Evolutionary conservation across 2,888 invertebrate species (phyloP), one percentile per base, ranked within the genome.

Genomic region (Amphipoea oculea): DNA sequence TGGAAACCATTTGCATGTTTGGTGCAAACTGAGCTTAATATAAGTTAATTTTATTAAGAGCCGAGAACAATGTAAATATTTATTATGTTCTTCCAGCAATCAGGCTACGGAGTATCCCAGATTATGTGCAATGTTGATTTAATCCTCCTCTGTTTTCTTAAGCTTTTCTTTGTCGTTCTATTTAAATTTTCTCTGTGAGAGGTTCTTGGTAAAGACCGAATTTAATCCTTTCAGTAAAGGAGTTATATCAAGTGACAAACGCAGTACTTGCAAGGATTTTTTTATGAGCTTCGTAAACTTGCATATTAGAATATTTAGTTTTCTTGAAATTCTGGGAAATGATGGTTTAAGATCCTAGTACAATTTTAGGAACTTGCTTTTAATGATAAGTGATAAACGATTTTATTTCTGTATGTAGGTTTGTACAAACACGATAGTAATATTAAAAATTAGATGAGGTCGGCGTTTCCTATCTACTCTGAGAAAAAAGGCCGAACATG

Each of bases 81-180:
- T 73, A 82, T 72, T 72, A 29, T 69, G 20, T 78, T 83, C 73
- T 62, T 78, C 42, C 14, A 70, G 51, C 36, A 69, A 74, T 74
- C 74, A 73, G 23, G 45, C 76, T 68, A 73, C 20, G 81, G 60
- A 84, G 60, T 77, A 62, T 57, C 66, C 57, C 66, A 74, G 68
- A 84, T 81, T 79, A 63, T 66, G 23, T 83, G 72, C 75, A 75
- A 54, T 69, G 79, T 72, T 72, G 54, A 79, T 73, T 69, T 79
- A 76, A 79, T 79, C 40, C 69, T 66, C 6, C 2, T 17, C 45
- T 62, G 45, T 72, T 36, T 48, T 72, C 54, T 62, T 75, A 81
- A 81, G 72, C 72, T 69, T 40, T 67, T 12, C 66, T n/a, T 65
- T 74, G 40, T 62, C 14, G 14, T 42, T 54, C 62, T 75, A 81